Evolutionary conservation across 2,113 vertebrate species (phyloP).

Genomic region (Talpa occidentalis): DNA sequence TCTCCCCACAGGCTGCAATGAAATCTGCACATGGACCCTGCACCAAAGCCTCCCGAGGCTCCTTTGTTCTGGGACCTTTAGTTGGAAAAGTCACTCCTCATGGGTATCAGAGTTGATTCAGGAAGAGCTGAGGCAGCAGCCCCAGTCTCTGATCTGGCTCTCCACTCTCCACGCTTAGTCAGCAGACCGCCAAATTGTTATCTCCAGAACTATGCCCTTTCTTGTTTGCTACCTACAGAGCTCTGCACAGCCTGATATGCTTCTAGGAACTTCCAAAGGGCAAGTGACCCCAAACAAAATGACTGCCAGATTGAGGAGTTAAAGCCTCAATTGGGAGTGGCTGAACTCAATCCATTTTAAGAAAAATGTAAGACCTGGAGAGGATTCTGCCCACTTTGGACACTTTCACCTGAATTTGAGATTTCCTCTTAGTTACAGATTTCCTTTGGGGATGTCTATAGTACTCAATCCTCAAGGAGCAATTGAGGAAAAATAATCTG

Average conservation of each 20-base stretch:
- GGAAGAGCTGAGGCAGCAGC: background rate
- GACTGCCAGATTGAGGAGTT: background rate
- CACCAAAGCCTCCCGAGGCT: background rate
- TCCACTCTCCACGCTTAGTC: background rate
- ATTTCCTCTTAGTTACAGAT: background rate
- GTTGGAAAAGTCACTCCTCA: background rate
- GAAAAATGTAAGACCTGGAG: background rate
- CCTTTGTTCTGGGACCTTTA: background rate
- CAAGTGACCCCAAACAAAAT: background rate
- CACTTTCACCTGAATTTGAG: background rate
- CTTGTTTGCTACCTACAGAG: background rate
- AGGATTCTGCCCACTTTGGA: background rate
- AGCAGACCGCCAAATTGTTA: background rate
- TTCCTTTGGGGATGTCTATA: background rate
- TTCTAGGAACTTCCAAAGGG: conserved; percentile 50
- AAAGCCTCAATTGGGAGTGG: background rate
- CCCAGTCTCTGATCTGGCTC: background rate
- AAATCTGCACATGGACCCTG: background rate
- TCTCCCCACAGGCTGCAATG: background rate
- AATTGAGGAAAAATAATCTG: background rate
- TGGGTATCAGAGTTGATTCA: background rate
- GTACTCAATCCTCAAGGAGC: background rate
- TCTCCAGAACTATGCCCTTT: conserved; percentile 45
- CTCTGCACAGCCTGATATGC: background rate
- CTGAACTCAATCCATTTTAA: background rate